phyloP scores from a whole-genome alignment of 53 echinoderm and acorn worm genomes.

The Astropecten irregularis region DNA sequence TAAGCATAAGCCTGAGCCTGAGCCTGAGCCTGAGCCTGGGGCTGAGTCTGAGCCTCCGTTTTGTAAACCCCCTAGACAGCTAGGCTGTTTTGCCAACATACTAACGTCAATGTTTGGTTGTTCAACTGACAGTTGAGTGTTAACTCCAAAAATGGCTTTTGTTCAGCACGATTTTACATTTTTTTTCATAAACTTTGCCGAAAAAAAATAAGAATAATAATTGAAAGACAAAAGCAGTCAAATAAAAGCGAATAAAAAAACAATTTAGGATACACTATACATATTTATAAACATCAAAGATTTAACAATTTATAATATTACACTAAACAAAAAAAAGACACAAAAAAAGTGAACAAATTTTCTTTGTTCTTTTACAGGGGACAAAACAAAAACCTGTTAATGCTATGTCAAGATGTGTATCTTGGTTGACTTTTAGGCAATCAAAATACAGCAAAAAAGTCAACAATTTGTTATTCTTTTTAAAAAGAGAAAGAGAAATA shows the following conservation, averaged over 20 bases:
- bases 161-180: no score
- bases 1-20: no score
- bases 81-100: no score
- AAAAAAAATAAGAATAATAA: no score
- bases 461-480: not conserved
- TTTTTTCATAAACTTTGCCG: no score
- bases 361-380: not conserved
- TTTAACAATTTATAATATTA: not conserved
- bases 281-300: slow-evolving; percentile 46
- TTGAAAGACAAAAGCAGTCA: slow-evolving; percentile 47
- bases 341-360: not conserved
- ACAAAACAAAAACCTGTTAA: not conserved
- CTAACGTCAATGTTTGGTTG: no score
- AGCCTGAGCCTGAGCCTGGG: no score
- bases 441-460: not conserved
- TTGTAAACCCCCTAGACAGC: no score
- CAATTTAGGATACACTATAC: slow-evolving; percentile 41
- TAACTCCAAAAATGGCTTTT: no score
- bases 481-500: not conserved
- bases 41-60: no score
- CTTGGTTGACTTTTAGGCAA: not conserved
- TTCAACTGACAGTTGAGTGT: no score
- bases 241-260: not conserved
- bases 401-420: not conserved
- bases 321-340: not conserved